Base-by-base conservation (phyloP, 2,113 vertebrate species). In the Petaurus breviceps region DNA sequence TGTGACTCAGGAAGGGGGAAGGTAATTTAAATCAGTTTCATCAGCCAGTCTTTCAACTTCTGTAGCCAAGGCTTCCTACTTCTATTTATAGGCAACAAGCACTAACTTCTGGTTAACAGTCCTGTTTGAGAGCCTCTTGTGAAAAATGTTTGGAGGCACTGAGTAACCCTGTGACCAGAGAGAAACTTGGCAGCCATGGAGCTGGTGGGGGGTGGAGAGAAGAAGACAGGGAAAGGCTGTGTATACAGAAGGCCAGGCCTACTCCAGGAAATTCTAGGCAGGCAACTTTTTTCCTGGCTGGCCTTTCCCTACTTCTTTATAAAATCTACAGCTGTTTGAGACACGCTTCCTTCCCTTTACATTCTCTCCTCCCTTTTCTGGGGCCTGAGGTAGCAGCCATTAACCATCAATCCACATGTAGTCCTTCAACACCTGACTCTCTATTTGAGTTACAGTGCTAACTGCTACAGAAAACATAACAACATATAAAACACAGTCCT, bases 1-100 rank as follows among this genome's bases (percentile, higher is more conserved):
- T 89, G 77, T 93, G 96, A 94, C 95, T 97, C 91, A 96, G 90
- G 54, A 90, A 92, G 95, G 31, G 84, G 92, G 31, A 57, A 90
- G 93, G 54, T 49, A 89, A 89, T 90, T 57, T 31, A 51, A 92
- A 92, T 6, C 53, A 47, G 54, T n/a, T 95, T 53, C 51, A 47
- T 68, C 43, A 47, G 52, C 8, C 0, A 84, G 1, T 24, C 50
- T 61, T 84, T 77, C 43, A 54, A 0, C 31, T 54, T 89, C 11
- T n/a, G 37, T 0, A 43, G 91, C 54, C 68, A 89, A 25, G 0
- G 77, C 92, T 50, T 90, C 92, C 46, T 51, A 89, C 51, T 90
- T 77, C 95, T 37, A 10, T 19, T 90, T 95, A 37, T 9, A 23
- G 31, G 22, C 89, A 57, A 9, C 23, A 31, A 28, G 31, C 25